Base-by-base conservation (phyloP, 1,140 invertebrate species). In the Portunus trituberculatus region DNA sequence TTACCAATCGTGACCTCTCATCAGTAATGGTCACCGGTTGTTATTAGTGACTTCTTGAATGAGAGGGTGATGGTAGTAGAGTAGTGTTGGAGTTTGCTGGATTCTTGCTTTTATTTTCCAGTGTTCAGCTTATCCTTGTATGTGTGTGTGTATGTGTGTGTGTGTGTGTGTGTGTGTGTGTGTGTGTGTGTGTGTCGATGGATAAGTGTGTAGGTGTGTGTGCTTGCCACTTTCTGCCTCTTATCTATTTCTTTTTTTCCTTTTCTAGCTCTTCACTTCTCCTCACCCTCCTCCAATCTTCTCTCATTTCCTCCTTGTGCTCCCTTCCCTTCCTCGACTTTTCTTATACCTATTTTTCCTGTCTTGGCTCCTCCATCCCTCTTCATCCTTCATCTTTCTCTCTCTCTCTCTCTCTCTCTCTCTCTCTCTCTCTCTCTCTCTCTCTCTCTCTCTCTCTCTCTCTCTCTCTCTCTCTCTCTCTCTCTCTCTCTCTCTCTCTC, bases 401-500 rank as follows among this genome's bases (percentile, higher is more conserved):
- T 39, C 86, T 88, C 31, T 39, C 86, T 88, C 86, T 39, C 28
- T 39, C 86, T 88, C 86, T 88, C 31, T 84, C 83, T 84, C 83
- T 84, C 83, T 84, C 83, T 84, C 83, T 84, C 83, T 84, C 83
- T 84, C 83, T 84, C 83, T 84, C 83, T 88, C 31, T 88, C 86
- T 88, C 31, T 88, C 86, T 29, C 86, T 39, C 83, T 88, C 86
- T 39, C 31, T 39, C 86, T 88, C 86, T 88, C 31, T 88, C 86
- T 29, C 16, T 88, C 31, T 39, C 86, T 88, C 86, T 31, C 29
- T 31, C 87, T 31, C 84, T 45, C 86, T 88, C 86, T 88, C 31
- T 39, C 86, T 88, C 31, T 39, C 86, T 88, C 86, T 39, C 28
- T 39, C 86, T 88, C 86, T 88, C 31, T 84, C 83, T 84, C 83